A percentile compares a stretch with the other conserved stretches of the same genome.
phyloP scores from a whole-genome alignment of 2,113 vertebrate genomes.

The Barnardius zonarius region DNA sequence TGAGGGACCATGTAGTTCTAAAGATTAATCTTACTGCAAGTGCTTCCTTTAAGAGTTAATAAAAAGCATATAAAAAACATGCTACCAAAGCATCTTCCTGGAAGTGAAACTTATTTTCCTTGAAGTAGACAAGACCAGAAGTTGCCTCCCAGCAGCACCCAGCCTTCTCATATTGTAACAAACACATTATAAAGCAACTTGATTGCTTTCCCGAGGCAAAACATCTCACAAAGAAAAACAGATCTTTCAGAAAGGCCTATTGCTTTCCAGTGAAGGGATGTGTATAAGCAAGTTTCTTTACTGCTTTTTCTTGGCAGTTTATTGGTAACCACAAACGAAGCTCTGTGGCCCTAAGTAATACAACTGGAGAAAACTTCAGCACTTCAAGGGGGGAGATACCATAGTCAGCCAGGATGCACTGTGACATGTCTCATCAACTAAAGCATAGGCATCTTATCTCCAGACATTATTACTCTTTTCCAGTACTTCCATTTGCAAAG shows the following conservation, averaged over 20 bases:
- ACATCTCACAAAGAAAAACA: not conserved
- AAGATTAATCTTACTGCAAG: not conserved
- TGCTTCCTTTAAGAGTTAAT: not conserved
- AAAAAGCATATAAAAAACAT: not conserved
- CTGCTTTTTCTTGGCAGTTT: conserved; percentile 10
- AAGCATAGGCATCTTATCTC: not conserved
- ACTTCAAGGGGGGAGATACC: not conserved
- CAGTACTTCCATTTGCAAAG: not conserved
- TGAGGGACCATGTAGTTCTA: not conserved
- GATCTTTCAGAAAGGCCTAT: not conserved
- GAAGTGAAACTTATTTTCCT: not conserved
- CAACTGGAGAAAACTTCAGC: not conserved
- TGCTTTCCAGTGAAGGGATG: not conserved
- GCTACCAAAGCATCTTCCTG: not conserved
- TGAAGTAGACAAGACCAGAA: not conserved
- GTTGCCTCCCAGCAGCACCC: not conserved
- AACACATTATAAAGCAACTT: conserved; percentile 19
- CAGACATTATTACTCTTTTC: not conserved
- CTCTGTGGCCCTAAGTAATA: not conserved
- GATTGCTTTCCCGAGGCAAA: conserved; percentile 36
- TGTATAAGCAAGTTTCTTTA: not conserved
- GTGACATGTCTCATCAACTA: not conserved
- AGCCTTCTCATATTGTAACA: not conserved
- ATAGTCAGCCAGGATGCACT: not conserved
- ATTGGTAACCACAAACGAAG: not conserved